Conservation (phyloP, 1,140 invertebrate species). For the Babylonia areolata region DNA sequence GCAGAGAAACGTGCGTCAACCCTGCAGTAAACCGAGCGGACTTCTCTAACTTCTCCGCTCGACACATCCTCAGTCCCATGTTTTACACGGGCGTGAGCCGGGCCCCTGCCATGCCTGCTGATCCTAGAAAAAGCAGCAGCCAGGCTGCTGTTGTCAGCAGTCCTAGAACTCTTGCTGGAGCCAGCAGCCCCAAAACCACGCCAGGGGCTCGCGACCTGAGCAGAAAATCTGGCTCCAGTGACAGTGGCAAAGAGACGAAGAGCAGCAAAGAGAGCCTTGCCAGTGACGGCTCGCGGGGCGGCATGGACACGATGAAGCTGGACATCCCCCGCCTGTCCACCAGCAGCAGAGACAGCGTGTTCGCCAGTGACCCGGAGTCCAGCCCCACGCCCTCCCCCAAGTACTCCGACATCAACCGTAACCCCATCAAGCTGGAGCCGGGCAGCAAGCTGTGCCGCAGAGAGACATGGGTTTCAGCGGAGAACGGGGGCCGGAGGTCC, state of each 20-base stretch:
- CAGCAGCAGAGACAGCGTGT: conserved; percentile 38
- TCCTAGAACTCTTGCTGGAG: neutral
- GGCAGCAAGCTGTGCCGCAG: conserved; percentile 28
- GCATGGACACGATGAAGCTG: conserved; percentile 20
- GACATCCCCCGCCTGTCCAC: conserved; percentile 36
- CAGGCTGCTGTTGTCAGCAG: neutral
- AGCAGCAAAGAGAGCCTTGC: neutral
- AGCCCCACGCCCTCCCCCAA: conserved; percentile 32
- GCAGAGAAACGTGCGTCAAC: conserved; percentile 20
- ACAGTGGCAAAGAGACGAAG: neutral
- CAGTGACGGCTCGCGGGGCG: neutral
- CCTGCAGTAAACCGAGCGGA: neutral
- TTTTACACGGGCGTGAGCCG: conserved; percentile 6
- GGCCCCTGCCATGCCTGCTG: neutral
- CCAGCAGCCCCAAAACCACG: neutral
- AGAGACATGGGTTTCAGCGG: neutral
- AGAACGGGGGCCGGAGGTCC: conserved; percentile 31
- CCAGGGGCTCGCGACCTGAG: neutral
- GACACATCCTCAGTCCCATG: conserved; percentile 28
- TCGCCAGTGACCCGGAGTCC: conserved; percentile 32
- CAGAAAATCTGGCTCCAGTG: neutral
- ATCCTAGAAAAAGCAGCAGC: neutral
- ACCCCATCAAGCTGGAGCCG: conserved; percentile 35
- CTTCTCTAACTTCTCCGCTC: conserved; percentile 25
- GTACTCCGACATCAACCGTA: conserved; percentile 38